Evolutionary conservation across 2,888 invertebrate genomes (phyloP), one percentile per base, ranked within the genome.

Genomic region (Cyaniris semiargus): DNA sequence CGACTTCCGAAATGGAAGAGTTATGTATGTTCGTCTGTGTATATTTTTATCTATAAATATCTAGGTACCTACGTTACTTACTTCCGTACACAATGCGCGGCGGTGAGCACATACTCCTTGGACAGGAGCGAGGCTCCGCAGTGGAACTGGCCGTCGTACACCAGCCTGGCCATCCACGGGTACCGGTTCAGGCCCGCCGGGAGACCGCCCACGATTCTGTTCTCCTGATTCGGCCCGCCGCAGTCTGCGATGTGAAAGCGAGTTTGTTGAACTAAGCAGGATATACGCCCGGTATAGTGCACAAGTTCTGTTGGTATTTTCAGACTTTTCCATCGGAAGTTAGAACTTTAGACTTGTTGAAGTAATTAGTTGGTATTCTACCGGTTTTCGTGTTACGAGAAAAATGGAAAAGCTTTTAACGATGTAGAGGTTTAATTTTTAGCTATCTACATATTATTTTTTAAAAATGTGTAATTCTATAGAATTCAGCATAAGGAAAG

Each of bases 71-170:
- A n/a, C 44, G 10, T 10, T 21, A 88, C 93, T 87, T 90, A 97
- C 97, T 96, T 96, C 87, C 96, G 94, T 77, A 98, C 96, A 86
- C 98, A 98, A 92, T 98, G 98, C 3, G 98, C 98, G 0, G 98
- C 98, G 0, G 98, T 97, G 77, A 98, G 94, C 78, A 98, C 97
- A 87, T 97, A 97, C 89, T 97, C 97, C 86, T 96, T 96, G 77
- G 97, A 97, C 71, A 98, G 94, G 44, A 98, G 94, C 3, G 97
- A 97, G 31, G 96, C 98, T 0, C 98, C 98, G 85, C 98, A 98
- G 87, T 98, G 98, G 91, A 97, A 98, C 88, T 97, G 97, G 0
- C 97, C 97, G 85, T 98, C 97, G 88, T 98, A 98, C 18, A 98
- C 96, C 77, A 98, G 94, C 83, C 97, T 95, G 3, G 97, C 98